Evolutionary conservation across 2,113 vertebrate species (phyloP), one percentile per base, ranked within the genome.

Genomic region (Ptilorrhoa leucosticta): DNA sequence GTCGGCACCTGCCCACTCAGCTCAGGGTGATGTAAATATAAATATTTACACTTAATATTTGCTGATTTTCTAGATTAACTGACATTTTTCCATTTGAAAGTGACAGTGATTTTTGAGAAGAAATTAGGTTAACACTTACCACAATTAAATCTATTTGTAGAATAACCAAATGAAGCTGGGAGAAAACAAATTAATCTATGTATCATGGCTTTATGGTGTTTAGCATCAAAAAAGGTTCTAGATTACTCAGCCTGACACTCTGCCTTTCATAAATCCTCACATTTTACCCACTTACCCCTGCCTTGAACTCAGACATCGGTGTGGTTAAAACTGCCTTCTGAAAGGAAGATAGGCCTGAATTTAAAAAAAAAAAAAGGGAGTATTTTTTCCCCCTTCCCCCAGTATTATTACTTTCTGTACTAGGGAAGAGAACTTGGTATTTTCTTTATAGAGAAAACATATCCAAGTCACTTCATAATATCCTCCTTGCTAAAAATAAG

Each of bases 1-100:
- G 70, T 75, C 13, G 15, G 37, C 51, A 68, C 33, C 53, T 87
- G 42, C 66, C 75, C 85, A 44, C 65, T 87, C 31, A 70, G 78
- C 22, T 72, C 58, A 35, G 44, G 64, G 20, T 86, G 64, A 70
- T 73, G 40, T 30, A 89, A 95, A 94, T 88, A 60, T 65, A 90
- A 95, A 93, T 31, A 71, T 78, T 95, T 94, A 64, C 45, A 56
- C 27, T 73, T 80, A 81, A 35, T 78, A 90, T 72, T 69, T 97
- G 51, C 69, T 70, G 30, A 83, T 90, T 80, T 90, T 68, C 19
- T 45, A 15, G 30, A 69, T 65, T 87, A 85, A 85, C 13, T 75
- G 44, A 47, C 39, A 64, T 66, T 88, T 87, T 94, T n/a, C 24
- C 42, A 58, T 65, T 85, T 88, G 58, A 73, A 72, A 84, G 35